Evolutionary conservation across 2,797 vertebrate species (phyloP), one percentile per base, ranked within the genome.

Genomic region (Sebastes taczanowskii): DNA sequence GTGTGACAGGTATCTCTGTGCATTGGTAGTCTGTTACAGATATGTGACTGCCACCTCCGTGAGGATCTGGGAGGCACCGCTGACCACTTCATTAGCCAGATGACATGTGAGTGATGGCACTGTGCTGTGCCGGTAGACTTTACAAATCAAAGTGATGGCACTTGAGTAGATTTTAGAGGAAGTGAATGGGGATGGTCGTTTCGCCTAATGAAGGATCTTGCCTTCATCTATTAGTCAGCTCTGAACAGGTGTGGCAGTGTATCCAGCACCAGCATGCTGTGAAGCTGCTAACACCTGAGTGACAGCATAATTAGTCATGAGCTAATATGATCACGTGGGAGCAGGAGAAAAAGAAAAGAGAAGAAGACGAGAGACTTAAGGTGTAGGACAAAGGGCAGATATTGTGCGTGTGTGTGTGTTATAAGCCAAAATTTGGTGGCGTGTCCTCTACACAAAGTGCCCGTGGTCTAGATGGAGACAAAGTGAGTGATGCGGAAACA

Each of bases 81-180:
- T 81, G 81, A 84, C 78, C 82, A 87, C 84, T 84, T 89, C 81
- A 91, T 89, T 91, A 89, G 65, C 78, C 72, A 53, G 52, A 60
- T 81, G 87, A 85, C 84, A 80, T 74, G 67, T 87, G 86, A 93
- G 83, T 34, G 82, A 89, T 82, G 62, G 84, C 63, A 18, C 71
- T 64, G 69, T 25, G 78, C 71, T 60, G 61, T 22, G 81, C 71
- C n/a, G 2, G 8, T 52, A 76, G 71, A 82, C 72, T 73, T 73
- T 65, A 80, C 81, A 80, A 86, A 86, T 86, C 61, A 81, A 63
- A 87, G 55, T 23, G 76, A 74, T 61, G 70, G 49, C 71, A 62
- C 74, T 77, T 42, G 20, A 76, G 74, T 65, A 67, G 67, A 82
- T 83, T 80, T 89, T 63, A 34, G 55, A 78, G 66, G 80, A 83